Evolutionary conservation across 2,888 invertebrate genomes (phyloP), one percentile per base, ranked within the genome.

Genomic region (Cristatella mucedo): DNA sequence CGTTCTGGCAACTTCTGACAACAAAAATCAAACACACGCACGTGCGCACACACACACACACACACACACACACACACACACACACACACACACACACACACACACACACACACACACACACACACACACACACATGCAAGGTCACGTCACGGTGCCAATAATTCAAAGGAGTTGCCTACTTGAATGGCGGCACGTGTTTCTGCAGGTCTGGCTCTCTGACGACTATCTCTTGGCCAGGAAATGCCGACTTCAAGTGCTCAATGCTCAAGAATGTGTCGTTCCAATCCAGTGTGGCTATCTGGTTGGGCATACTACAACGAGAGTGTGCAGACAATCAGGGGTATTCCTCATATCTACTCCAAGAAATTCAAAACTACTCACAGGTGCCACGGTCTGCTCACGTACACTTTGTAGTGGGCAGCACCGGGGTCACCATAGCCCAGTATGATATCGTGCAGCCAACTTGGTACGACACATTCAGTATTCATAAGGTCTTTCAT

Each of bases 401-500:
- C 22, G 31, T 31, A 24, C 32, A 40, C n/a, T n/a, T n/a, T n/a
- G 63, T 95, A 99, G 61, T 91, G 87, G 0, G 97, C 97, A 26
- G 93, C 83, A 2, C 82, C 82, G 0, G 97, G 97, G 68, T 95
- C 89, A 0, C 95, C 97, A 60, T 95, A 97, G 0, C 97, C 97
- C 13, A 99, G 73, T 34, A 99, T 81, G 50, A 99, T 84, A 46
- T 71, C 69, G 41, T 67, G 64, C 21, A 71, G 54, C 71, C 71
- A 71, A 47, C 68, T 68, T n/a, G 66, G 67, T 11, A 67, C 66
- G 11, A 66, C 64, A 50, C 63, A 66, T 26, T 63, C 54, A 0
- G 95, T 95, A 63, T 99, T 99, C 91, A 99, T 93, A 49, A 99
- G 73, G 67, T 95, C 89, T 2, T 97, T 73, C 44, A 99, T 99